Evolutionary conservation across 2,797 vertebrate species (phyloP).

Genomic region (Coccyzus lansbergi): DNA sequence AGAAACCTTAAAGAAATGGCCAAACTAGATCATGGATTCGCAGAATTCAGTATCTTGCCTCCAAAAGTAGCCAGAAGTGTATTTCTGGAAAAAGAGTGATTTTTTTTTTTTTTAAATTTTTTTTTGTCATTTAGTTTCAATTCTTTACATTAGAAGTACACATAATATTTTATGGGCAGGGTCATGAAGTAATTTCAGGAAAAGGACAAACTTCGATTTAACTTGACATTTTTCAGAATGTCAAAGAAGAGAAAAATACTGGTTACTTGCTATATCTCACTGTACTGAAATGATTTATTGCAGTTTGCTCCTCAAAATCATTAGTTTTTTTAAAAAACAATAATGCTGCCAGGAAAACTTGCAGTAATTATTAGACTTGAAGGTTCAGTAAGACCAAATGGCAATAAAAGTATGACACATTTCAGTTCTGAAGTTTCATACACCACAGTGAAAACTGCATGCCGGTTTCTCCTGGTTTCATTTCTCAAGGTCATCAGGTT

Average conservation of each 20-base stretch:
- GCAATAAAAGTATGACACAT: background rate
- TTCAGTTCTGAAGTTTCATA: background rate
- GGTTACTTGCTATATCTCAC: background rate
- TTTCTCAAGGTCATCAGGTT: background rate
- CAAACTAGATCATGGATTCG: background rate
- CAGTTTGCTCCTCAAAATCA: background rate
- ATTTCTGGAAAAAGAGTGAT: background rate
- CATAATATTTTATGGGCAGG: background rate
- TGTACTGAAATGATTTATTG: background rate
- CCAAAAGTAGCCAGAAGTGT: background rate
- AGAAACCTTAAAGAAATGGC: background rate
- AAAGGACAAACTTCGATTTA: background rate
- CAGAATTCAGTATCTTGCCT: background rate
- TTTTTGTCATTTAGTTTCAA: background rate
- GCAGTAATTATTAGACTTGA: background rate
- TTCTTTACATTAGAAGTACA: background rate
- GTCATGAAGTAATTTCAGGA: background rate
- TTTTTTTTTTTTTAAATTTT: background rate
- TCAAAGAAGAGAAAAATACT: background rate
- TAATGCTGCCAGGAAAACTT: background rate
- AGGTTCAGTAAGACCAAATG: background rate
- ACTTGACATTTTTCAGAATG: background rate
- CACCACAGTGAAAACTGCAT: background rate
- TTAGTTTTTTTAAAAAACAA: background rate
- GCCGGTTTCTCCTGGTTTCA: background rate